phyloP scores from a whole-genome alignment of 2,888 invertebrate genomes.

The Zygothrica quintamaculata region DNA sequence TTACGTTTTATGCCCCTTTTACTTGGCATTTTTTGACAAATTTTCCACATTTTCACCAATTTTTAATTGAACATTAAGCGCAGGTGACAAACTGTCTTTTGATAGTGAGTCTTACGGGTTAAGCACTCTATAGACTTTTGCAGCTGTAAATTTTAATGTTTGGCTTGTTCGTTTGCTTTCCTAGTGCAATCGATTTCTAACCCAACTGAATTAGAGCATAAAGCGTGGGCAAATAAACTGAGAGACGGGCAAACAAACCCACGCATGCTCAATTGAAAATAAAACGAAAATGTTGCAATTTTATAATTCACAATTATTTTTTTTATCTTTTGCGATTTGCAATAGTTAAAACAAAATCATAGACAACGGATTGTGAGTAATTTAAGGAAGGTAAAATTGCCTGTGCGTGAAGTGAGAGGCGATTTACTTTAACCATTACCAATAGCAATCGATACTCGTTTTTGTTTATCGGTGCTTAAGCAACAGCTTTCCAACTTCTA shows the following conservation, averaged over 20 bases:
- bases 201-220: constrained; percentile 76
- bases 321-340: constrained; percentile 43
- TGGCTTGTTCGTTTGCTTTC: constrained; percentile 54
- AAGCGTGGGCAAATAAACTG: constrained; percentile 68
- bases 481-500: constrained; percentile 31
- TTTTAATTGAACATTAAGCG: constrained; percentile 67
- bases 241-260: constrained; percentile 39
- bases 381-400: constrained; percentile 9
- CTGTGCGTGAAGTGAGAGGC: constrained; percentile 50
- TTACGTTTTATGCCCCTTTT: constrained; percentile 47
- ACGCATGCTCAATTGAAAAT: constrained; percentile 73
- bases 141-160: constrained; percentile 56
- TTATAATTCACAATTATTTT: constrained; percentile 52
- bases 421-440: constrained; percentile 47
- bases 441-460: constrained; percentile 39
- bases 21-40: constrained; percentile 71
- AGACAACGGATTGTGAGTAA: constrained; percentile 18
- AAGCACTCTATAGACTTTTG: constrained; percentile 41
- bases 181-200: constrained; percentile 76
- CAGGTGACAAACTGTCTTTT: constrained; percentile 33
- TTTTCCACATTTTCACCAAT: constrained; percentile 76
- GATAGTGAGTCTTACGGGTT: neutral
- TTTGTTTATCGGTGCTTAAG: constrained; percentile 31
- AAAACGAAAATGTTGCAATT: constrained; percentile 55
- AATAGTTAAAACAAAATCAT: constrained; percentile 4